phyloP scores from a whole-genome alignment of 2,797 vertebrate species.

The Orientallactaga sibirica region DNA sequence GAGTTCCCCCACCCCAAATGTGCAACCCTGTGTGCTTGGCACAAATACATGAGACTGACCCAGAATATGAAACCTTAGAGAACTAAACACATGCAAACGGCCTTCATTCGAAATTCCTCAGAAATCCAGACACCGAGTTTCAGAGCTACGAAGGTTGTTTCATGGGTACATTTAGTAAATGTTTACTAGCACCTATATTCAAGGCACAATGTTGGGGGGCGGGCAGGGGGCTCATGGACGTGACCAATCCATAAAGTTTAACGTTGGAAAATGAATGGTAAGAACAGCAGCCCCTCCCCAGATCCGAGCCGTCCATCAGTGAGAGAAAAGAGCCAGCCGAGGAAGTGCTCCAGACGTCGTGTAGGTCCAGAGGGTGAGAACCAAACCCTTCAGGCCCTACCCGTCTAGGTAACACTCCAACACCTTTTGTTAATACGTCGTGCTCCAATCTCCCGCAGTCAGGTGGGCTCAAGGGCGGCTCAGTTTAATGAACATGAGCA shows the following conservation, averaged over 20 bases:
- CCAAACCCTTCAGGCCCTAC: background rate
- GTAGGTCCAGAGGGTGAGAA: background rate
- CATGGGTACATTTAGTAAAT: background rate
- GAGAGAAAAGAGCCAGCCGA: background rate
- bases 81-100: background rate
- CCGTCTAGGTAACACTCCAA: background rate
- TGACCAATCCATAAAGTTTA: background rate
- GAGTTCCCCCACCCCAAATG: background rate
- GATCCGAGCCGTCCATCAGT: background rate
- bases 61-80: slow-evolving; percentile 17
- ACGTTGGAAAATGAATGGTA: background rate
- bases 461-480: background rate
- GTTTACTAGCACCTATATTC: slow-evolving; percentile 41
- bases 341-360: background rate
- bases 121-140: slow-evolving; percentile 11
- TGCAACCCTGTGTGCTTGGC: background rate
- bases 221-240: background rate
- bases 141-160: background rate
- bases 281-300: background rate
- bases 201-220: slow-evolving; percentile 32
- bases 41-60: background rate
- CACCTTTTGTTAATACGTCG: too few relatives aligned
- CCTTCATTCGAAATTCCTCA: slow-evolving; percentile 32
- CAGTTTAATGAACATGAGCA: background rate
- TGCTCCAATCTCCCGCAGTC: background rate